Percentiles rank a stretch among this genome's conserved stretches.
phyloP scores from a whole-genome alignment of 2,113 vertebrate genomes.

The Embiotoca jacksoni region DNA sequence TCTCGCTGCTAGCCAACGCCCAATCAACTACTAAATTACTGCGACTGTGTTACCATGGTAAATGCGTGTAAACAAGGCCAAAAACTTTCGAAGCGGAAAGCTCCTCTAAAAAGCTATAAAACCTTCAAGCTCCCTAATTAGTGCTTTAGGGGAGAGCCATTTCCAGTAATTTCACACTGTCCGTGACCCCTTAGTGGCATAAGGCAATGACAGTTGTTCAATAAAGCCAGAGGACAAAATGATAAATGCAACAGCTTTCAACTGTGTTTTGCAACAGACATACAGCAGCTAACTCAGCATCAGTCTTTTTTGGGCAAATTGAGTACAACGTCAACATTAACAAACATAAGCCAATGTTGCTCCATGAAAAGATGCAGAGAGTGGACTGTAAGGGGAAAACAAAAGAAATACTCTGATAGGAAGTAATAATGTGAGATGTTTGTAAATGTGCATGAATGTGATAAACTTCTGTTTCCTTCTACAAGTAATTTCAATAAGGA shows the following conservation, averaged over 20 bases:
- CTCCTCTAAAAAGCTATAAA: constrained; percentile 75
- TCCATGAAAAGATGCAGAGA: constrained; percentile 13
- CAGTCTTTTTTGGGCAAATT: constrained; percentile 7
- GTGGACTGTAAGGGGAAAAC: not conserved
- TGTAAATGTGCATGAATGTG: not conserved
- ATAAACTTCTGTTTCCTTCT: not conserved
- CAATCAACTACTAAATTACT: constrained; percentile 57
- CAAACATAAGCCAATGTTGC: constrained; percentile 10
- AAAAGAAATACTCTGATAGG: not conserved
- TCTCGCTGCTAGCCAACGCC: constrained; percentile 49
- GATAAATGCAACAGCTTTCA: constrained; percentile 58
- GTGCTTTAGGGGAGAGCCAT: constrained; percentile 69
- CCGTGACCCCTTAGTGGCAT: constrained; percentile 76
- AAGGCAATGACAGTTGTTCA: constrained; percentile 72
- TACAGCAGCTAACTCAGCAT: constrained; percentile 48
- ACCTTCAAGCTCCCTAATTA: constrained; percentile 77
- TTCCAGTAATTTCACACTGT: constrained; percentile 81
- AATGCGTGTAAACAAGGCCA: constrained; percentile 67
- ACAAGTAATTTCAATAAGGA: not conserved
- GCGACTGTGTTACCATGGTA: constrained; percentile 63
- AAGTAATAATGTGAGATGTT: not conserved
- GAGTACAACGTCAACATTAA: constrained; percentile 6
- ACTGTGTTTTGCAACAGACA: constrained; percentile 35
- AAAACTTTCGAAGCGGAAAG: constrained; percentile 55
- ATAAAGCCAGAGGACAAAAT: constrained; percentile 75